A percentile compares a stretch with the other conserved stretches of the same genome.
phyloP scores from a whole-genome alignment of 2,888 invertebrate species.

The Oeneis ivallda region DNA sequence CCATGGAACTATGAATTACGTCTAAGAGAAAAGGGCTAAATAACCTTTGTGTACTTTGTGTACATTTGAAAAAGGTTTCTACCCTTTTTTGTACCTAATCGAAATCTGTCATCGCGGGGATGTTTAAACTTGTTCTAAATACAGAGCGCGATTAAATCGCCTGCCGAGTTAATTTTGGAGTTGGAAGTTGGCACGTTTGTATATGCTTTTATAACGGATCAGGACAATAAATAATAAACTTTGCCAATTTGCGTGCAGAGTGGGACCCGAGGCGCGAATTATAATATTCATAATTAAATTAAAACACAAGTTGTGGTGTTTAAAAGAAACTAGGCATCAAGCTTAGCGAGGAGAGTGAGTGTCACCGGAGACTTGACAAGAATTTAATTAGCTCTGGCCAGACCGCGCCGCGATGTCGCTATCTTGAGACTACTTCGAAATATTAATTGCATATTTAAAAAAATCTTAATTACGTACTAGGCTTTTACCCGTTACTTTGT shows the following conservation, averaged over 20 bases:
- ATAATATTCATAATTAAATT: slow-evolving; percentile 74
- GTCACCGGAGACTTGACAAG: slow-evolving; percentile 49
- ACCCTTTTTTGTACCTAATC: too few species aligned
- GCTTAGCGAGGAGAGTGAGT: slow-evolving; percentile 47
- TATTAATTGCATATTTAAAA: neutral
- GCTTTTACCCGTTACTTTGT: too few species aligned
- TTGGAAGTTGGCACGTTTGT: neutral
- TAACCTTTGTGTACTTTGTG: too few species aligned
- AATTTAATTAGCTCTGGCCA: slow-evolving; percentile 63
- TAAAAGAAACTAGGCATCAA: slow-evolving; percentile 68
- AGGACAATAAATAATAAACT: slow-evolving; percentile 72
- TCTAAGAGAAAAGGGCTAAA: too few species aligned
- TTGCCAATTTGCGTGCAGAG: slow-evolving; percentile 65
- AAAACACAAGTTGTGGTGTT: slow-evolving; percentile 72
- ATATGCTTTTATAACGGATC: slow-evolving; percentile 50
- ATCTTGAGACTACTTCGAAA: neutral
- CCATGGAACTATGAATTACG: too few species aligned
- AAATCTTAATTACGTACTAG: neutral
- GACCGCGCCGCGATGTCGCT: slow-evolving; percentile 39
- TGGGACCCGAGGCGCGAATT: slow-evolving; percentile 59
- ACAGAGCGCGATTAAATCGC: neutral
- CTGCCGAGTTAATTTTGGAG: neutral
- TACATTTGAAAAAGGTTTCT: too few species aligned
- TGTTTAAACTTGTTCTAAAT: neutral
- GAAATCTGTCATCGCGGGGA: too few species aligned